Base-by-base conservation (phyloP, 2,113 vertebrate genomes). In the Vireo altiloquus region DNA sequence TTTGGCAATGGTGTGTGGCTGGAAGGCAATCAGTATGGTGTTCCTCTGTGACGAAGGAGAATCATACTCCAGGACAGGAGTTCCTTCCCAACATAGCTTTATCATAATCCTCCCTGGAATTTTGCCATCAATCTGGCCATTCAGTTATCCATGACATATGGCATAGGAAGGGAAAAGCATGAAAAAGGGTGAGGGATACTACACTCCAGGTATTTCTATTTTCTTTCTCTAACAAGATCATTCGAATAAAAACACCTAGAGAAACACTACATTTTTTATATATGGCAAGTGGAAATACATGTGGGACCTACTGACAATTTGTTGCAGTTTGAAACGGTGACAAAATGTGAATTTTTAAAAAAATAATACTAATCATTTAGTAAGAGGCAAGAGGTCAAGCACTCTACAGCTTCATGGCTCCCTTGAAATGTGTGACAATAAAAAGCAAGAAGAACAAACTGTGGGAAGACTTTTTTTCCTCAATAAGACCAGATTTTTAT, bases 71-170 rank as follows among this genome's bases (percentile, higher is more conserved):
- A 65, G 23, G 31, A 13, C 18, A 27, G 31, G 37, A 83, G 69
- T 69, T 56, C 37, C 31, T 28, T 80, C 21, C 27, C 33, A 31
- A 47, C 2, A 0, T 9, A 72, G 20, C 16, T 72, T 84, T 49
- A 52, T 46, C 65, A 40, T 23, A 82, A 78, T 3, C 6, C 5
- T 47, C 15, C 53, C 50, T 39, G 11, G 22, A 47, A 68, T 84
- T 71, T 71, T 75, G 21, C 17, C 8, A 17, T 60, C 30, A 52
- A 30, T 75, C 27, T 50, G 28, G 72, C 18, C 39, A 27, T 27
- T 75, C 1, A 0, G 21, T n/a, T 82, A 47, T 14, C 52, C 10
- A 23, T 28, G 9, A 49, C 1, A 1, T 56, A 50, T 1, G 1
- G 50, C 13, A 78, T 11, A 66, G 46, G 69, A 78, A 80, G 20